These are phyloP conservation scores for Hypercompe scribonia DNA, from an alignment of 2,888 invertebrate genomes.

Conservation along the genomic window DNA sequence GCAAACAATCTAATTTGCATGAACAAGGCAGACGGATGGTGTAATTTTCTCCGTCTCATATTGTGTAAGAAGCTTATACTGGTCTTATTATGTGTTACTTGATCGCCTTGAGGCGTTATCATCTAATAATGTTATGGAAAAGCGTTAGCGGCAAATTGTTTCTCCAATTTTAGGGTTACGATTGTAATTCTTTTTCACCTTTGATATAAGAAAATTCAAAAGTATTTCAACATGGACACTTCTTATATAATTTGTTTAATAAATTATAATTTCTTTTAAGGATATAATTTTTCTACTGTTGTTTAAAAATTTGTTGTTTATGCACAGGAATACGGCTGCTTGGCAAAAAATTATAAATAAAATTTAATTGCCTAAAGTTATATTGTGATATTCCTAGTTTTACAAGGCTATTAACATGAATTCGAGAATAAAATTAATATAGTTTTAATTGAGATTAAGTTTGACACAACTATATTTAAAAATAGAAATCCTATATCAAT, in stretches of 20 bases:
- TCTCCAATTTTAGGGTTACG: slow-evolving; percentile 4
- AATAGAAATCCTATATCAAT: too few relatives aligned
- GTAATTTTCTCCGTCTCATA: slow-evolving; percentile 70
- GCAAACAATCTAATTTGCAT: slow-evolving; percentile 75
- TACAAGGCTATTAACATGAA: not conserved
- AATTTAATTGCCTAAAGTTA: not conserved
- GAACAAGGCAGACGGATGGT: slow-evolving; percentile 68
- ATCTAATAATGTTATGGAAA: slow-evolving; percentile 29
- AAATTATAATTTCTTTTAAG: not conserved
- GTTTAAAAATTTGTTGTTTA: not conserved
- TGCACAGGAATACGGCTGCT: not conserved
- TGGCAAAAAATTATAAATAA: not conserved
- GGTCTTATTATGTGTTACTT: slow-evolving; percentile 50
- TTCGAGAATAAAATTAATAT: not conserved
- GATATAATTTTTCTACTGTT: not conserved
- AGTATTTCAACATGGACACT: too few relatives aligned
- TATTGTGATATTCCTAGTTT: not conserved
- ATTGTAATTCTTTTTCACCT: not conserved
- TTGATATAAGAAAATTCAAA: not conserved
- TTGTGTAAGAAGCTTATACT: slow-evolving; percentile 60
- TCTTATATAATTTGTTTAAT: not conserved
- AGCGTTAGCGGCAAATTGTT: slow-evolving; percentile 1
- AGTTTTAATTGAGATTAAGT: too few relatives aligned
- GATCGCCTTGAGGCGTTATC: slow-evolving; percentile 41
- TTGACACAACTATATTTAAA: too few relatives aligned